phyloP scores from a whole-genome alignment of 2,797 vertebrate genomes.

The Cynodonichthys magdalenae region DNA sequence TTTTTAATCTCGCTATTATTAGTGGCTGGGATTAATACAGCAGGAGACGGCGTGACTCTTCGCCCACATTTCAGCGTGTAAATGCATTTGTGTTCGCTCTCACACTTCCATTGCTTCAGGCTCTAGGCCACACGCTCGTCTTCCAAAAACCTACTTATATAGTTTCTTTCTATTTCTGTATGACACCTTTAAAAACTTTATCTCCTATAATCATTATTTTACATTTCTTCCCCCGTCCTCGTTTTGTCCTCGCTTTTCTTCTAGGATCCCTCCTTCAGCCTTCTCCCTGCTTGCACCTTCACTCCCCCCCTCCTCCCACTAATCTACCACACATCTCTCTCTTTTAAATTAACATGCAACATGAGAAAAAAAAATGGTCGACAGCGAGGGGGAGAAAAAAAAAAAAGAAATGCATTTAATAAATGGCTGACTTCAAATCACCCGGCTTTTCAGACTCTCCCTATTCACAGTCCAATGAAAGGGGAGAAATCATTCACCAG shows the following conservation, averaged over 20 bases:
- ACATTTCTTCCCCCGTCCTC: slow-evolving; percentile 11
- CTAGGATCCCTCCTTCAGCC: slow-evolving; percentile 31
- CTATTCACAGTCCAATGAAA: slow-evolving; percentile 85
- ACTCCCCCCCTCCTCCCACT: slow-evolving; percentile 45
- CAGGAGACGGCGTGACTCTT: background rate
- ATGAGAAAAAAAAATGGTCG: slow-evolving; percentile 67
- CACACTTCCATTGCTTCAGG: slow-evolving; percentile 7
- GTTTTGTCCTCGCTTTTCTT: slow-evolving; percentile 13
- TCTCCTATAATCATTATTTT: slow-evolving; percentile 31
- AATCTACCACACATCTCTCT: slow-evolving; percentile 74
- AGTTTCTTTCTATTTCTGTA: slow-evolving; percentile 7
- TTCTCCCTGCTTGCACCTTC: slow-evolving; percentile 25
- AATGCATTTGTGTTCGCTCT: background rate
- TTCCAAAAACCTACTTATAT: slow-evolving; percentile 8
- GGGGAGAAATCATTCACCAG: slow-evolving; percentile 83
- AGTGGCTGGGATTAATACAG: slow-evolving; percentile 39
- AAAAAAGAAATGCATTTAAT: slow-evolving; percentile 85
- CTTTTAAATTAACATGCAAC: slow-evolving; percentile 80
- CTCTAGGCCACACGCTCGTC: slow-evolving; percentile 30
- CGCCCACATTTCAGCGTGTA: slow-evolving; percentile 3
- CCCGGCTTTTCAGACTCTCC: slow-evolving; percentile 79
- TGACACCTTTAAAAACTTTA: slow-evolving; percentile 21
- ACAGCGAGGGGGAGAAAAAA: slow-evolving; percentile 34
- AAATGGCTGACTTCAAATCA: slow-evolving; percentile 86
- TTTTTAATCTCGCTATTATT: slow-evolving; percentile 54